Percentiles rank a stretch among this genome's conserved stretches.
Conservation (phyloP, 1,140 invertebrate species). For the Liolophura sinensis region DNA sequence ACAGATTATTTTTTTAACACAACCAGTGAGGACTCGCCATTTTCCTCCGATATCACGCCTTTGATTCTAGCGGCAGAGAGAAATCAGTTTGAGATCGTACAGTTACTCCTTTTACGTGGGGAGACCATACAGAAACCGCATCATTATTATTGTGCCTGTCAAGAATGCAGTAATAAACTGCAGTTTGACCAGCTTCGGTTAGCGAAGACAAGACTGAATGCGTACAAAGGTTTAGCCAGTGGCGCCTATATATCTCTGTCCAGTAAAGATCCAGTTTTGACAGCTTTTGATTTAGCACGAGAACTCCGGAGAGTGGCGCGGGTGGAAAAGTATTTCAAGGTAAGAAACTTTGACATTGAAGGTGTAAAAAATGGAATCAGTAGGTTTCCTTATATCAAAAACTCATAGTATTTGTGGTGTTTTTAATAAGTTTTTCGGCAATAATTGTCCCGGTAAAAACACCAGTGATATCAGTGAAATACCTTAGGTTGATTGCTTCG, state of each 20-base stretch:
- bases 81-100: constrained; percentile 57
- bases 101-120: constrained; percentile 53
- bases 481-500: no score
- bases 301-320: constrained; percentile 59
- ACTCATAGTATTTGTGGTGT: no score
- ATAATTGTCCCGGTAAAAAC: no score
- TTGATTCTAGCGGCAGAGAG: constrained; percentile 55
- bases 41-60: constrained; percentile 55
- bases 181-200: constrained; percentile 45
- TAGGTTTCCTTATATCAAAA: neutral
- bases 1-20: constrained; percentile 46
- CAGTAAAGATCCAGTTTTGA: constrained; percentile 68
- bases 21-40: constrained; percentile 45
- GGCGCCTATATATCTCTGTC: constrained; percentile 68
- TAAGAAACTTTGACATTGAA: constrained; percentile 14
- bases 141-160: constrained; percentile 65
- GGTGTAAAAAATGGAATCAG: neutral
- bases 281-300: constrained; percentile 66
- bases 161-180: constrained; percentile 61
- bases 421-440: no score
- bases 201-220: constrained; percentile 50
- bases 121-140: constrained; percentile 64
- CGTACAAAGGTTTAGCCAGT: constrained; percentile 50
- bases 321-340: constrained; percentile 64
- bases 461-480: no score